Conservation (phyloP, 2,888 invertebrate genomes). For the Aplocera efformata region DNA sequence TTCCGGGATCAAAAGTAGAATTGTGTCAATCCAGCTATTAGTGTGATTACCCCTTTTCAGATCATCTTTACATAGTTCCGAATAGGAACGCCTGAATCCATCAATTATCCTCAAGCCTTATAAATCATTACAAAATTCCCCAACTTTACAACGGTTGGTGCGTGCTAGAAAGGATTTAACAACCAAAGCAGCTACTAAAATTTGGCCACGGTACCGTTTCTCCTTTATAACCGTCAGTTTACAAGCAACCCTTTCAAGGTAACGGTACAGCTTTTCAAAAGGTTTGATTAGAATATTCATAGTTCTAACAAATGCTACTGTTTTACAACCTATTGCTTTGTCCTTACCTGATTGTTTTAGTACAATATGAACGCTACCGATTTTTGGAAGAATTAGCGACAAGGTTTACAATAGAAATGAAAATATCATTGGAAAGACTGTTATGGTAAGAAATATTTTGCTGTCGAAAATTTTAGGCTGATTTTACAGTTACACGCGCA, state of each 20-base stretch:
- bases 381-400: constrained; percentile 6
- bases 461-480: too few species aligned
- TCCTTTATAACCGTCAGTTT: constrained; percentile 39
- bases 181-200: constrained; percentile 35
- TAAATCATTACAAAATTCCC: too few species aligned
- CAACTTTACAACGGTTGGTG: constrained; percentile 6
- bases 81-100: too few species aligned
- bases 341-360: constrained; percentile 7
- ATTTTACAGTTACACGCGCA: too few species aligned
- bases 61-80: too few species aligned
- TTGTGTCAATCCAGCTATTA: too few species aligned
- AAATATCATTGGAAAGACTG: too few species aligned
- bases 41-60: too few species aligned
- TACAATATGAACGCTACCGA: constrained; percentile 10
- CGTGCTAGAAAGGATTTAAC: constrained; percentile 20
- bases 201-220: constrained; percentile 53
- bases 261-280: constrained; percentile 40
- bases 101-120: too few species aligned
- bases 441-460: too few species aligned
- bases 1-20: too few species aligned
- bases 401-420: background rate
- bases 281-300: constrained; percentile 51
- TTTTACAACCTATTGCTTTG: constrained; percentile 19
- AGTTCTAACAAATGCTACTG: constrained; percentile 35
- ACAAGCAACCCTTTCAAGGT: constrained; percentile 26